phyloP scores from a whole-genome alignment of 53 echinoderm and acorn worm species.

The Hippasteria phrygiana region DNA sequence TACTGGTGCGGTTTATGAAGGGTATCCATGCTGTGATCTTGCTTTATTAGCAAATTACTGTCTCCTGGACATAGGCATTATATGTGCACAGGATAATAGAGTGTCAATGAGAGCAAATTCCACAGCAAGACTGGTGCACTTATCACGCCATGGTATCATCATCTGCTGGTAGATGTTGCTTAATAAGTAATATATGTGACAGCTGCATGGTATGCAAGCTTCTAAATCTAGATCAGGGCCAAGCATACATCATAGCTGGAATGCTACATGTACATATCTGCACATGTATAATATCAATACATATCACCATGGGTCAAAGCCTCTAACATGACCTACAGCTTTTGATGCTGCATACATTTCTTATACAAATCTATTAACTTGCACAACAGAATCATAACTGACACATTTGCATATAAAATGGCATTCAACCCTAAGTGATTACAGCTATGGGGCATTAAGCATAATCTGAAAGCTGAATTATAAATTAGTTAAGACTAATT shows the following conservation, averaged over 20 bases:
- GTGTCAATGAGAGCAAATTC: slow-evolving; percentile 8
- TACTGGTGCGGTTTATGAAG: slow-evolving; percentile 31
- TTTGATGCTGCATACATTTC: too few species aligned
- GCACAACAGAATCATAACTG: too few species aligned
- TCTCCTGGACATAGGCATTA: neutral
- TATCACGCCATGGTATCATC: neutral
- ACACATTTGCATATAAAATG: too few species aligned
- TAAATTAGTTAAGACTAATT: too few species aligned
- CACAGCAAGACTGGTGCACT: neutral
- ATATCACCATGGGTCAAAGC: neutral
- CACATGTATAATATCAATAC: neutral
- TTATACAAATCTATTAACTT: too few species aligned
- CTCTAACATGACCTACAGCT: neutral
- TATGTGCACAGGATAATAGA: neutral
- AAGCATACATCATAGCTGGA: neutral
- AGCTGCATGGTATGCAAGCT: slow-evolving; percentile 22
- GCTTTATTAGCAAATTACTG: neutral
- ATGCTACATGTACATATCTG: slow-evolving; percentile 9
- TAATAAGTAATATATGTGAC: slow-evolving; percentile 14
- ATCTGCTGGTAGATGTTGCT: neutral
- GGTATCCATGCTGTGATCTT: slow-evolving; percentile 13
- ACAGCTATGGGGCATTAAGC: too few species aligned
- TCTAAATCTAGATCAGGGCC: neutral
- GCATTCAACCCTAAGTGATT: too few species aligned
- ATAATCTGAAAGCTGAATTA: too few species aligned